These are phyloP conservation scores for Cylas formicarius DNA, from an alignment of 1,140 invertebrate species.

Conservation along the genomic window DNA sequence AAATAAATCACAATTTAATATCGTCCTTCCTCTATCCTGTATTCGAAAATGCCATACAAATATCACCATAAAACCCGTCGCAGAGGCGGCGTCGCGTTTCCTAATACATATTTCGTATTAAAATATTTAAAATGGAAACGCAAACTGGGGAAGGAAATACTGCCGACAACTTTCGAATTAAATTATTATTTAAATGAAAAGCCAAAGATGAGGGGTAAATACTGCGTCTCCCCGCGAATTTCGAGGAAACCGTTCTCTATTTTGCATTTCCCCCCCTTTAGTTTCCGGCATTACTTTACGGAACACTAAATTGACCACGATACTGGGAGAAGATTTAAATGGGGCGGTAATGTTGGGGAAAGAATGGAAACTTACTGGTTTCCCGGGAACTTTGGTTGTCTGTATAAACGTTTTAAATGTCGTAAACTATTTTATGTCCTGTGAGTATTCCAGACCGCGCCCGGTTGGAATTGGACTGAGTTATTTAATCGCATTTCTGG, in stretches of 20 bases:
- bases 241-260: constrained; percentile 24
- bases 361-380: constrained; percentile 3
- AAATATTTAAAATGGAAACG: constrained; percentile 34
- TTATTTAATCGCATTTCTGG: no score
- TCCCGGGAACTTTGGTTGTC: neutral
- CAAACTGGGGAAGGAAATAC: constrained; percentile 28
- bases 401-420: no score
- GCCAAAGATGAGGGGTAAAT: constrained; percentile 14
- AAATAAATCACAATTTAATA: constrained; percentile 18
- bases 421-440: neutral
- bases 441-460: neutral
- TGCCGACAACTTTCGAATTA: constrained; percentile 34
- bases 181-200: constrained; percentile 36
- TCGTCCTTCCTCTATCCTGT: constrained; percentile 9
- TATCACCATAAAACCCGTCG: constrained; percentile 9
- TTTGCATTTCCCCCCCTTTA: constrained; percentile 26
- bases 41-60: constrained; percentile 17
- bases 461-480: neutral
- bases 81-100: constrained; percentile 16
- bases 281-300: constrained; percentile 29
- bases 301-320: constrained; percentile 29
- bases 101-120: constrained; percentile 27
- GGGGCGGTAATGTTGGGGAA: constrained; percentile 18
- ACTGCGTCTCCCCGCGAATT: constrained; percentile 6
- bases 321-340: constrained; percentile 26